Evolutionary conservation across 1,140 invertebrate species (phyloP).

Genomic region (Lasioglossum baleicum): DNA sequence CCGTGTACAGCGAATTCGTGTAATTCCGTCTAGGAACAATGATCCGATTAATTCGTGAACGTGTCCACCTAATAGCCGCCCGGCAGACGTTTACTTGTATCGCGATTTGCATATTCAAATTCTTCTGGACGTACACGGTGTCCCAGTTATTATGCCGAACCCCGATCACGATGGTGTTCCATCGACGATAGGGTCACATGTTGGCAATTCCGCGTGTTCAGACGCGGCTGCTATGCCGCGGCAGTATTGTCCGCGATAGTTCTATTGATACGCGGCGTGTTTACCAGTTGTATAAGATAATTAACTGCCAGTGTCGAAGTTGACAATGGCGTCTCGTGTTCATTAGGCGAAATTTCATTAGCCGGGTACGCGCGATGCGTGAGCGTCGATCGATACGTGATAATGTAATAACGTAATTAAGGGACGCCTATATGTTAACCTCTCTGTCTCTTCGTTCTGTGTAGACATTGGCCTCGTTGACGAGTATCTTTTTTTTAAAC

Average conservation of each 20-base stretch:
- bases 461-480: background rate
- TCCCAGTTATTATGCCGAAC: background rate
- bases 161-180: too few species aligned
- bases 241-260: constrained; percentile 1
- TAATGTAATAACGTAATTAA: constrained; percentile 18
- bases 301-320: constrained; percentile 32
- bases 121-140: constrained; percentile 1
- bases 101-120: background rate
- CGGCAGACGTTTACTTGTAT: too few species aligned
- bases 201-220: background rate
- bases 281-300: constrained; percentile 43
- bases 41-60: background rate
- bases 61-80: background rate
- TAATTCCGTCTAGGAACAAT: background rate
- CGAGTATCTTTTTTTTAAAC: too few species aligned
- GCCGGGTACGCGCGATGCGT: background rate
- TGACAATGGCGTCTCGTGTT: constrained; percentile 25
- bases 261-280: constrained; percentile 18
- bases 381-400: background rate
- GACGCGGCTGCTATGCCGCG: background rate
- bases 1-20: background rate
- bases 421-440: background rate
- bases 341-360: constrained; percentile 35
- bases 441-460: too few species aligned
- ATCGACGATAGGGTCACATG: background rate